A percentile compares a stretch with the other conserved stretches of the same genome.
Conservation (phyloP, 2,113 vertebrate genomes). For the Piaya cayana region DNA sequence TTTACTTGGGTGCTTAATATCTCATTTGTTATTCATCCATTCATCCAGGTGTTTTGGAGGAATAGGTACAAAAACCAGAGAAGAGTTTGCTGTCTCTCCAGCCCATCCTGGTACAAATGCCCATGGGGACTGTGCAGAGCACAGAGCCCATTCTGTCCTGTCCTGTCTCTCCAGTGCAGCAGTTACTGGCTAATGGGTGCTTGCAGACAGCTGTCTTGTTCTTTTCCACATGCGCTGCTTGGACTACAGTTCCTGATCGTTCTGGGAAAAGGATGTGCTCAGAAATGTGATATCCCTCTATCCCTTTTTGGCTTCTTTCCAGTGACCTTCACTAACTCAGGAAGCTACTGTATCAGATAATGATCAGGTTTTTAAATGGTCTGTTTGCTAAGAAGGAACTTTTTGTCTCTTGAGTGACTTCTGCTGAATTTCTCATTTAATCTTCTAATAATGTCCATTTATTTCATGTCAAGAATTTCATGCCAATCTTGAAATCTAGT, state of each 20-base stretch:
- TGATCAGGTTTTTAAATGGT: not conserved
- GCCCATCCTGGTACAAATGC: not conserved
- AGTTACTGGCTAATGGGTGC: not conserved
- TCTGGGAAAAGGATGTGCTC: not conserved
- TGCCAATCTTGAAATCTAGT: not conserved
- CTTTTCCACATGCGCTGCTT: not conserved
- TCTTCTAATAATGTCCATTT: not conserved
- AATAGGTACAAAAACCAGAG: not conserved
- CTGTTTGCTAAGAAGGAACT: not conserved
- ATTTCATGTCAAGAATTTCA: not conserved
- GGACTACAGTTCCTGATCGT: not conserved
- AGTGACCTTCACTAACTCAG: not conserved
- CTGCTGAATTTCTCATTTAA: not conserved
- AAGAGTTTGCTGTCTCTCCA: not conserved
- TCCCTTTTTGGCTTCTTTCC: not conserved
- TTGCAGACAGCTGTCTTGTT: not conserved
- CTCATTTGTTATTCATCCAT: not conserved
- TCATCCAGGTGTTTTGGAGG: not conserved
- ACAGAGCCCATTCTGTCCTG: not conserved
- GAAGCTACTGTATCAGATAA: not conserved
- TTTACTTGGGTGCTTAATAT: not conserved
- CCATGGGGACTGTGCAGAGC: fast-evolving
- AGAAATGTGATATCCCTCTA: not conserved
- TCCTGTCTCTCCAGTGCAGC: fast-evolving
- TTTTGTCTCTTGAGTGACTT: not conserved